Evolutionary conservation across 2,797 vertebrate species (phyloP), one percentile per base, ranked within the genome.

Genomic region (Cossypha niveicapilla): DNA sequence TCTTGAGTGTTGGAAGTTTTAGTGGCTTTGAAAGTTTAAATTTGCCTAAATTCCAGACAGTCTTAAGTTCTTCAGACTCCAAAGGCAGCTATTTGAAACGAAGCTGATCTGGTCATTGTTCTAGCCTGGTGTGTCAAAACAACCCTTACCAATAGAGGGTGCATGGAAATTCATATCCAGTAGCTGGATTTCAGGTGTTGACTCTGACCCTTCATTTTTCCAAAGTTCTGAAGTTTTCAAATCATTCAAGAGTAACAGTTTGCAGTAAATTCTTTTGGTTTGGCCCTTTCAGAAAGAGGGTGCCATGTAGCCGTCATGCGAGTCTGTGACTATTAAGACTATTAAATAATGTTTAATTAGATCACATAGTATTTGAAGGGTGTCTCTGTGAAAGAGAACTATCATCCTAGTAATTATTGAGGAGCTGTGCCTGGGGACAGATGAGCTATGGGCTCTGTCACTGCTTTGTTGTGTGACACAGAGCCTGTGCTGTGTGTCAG

Each of bases 301-400:
- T 67, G 13, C 21, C 12, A 8, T 15, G 35, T 41, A 44, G 14
- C n/a, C 61, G 5, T n/a, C 45, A 18, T 0, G 0, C 34, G 50
- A 35, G 13, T 56, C 53, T n/a, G 6, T 61, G 39, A 44, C 13
- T 39, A 9, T 42, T 71, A 35, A 61, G 27, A 22, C 27, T 19
- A 13, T 15, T 65, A 57, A 50, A 9, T 65, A 2, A 13, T 67
- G 17, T 48, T 35, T 75, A 5, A 18, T 60, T 86, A 62, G 37
- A 74, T 67, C 35, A 37, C 4, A 1, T 11, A 16, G 11, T 30
- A 48, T 72, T 68, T 86, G 51, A 86, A 75, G 8, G 9, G 4
- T 62, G 9, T 34, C 37, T 77, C 35, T 61, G 24, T 35, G 65
- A 39, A 77, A 65, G 18, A 68, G 16, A 67, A 72, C 12, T 67